Evolutionary conservation across 2,888 invertebrate genomes (phyloP).

Genomic region (Doris montereyensis): DNA sequence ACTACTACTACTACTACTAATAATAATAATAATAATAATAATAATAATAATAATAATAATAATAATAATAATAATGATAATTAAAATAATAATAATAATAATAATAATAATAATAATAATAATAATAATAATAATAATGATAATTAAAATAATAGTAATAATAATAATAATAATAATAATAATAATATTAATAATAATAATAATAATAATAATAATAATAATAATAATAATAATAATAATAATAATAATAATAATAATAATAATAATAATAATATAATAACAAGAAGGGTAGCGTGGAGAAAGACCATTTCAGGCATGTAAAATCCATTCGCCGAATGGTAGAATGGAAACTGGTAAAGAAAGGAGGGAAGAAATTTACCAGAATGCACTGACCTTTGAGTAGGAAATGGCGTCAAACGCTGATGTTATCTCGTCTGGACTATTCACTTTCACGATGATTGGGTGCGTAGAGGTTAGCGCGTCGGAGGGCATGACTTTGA

Average conservation of each 20-base stretch:
- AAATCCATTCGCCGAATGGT: too few species aligned
- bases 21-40: neutral
- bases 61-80: neutral
- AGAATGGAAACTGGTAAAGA: too few species aligned
- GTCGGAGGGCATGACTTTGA: conserved; percentile 83
- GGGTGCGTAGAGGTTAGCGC: conserved; percentile 89
- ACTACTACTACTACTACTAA: neutral
- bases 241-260: neutral
- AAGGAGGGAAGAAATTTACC: too few species aligned
- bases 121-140: neutral
- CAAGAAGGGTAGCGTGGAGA: neutral
- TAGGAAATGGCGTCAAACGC: conserved; percentile 94
- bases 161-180: neutral
- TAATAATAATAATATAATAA: neutral
- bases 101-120: neutral
- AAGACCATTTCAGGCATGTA: neutral
- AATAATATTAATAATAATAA: neutral
- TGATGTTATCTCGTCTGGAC: conserved; percentile 91
- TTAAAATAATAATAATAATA: neutral
- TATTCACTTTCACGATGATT: conserved; percentile 85
- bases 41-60: neutral
- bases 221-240: neutral
- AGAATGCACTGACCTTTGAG: conserved; percentile 86
- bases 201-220: neutral
- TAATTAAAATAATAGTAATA: neutral